phyloP scores from a whole-genome alignment of 2,888 invertebrate species.

The Ophioninae sp. region DNA sequence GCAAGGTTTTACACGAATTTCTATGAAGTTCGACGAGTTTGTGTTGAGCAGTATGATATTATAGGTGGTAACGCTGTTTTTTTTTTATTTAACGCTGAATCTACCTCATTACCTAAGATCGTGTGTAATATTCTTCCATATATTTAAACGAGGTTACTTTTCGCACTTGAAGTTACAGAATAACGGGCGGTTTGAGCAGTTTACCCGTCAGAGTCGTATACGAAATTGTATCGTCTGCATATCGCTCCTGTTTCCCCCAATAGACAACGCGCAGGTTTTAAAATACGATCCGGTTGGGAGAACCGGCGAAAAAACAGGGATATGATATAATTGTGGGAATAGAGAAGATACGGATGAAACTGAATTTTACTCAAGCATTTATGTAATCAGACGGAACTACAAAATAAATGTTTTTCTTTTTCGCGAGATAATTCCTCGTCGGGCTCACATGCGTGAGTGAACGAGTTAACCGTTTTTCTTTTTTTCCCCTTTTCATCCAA shows the following conservation, averaged over 20 bases:
- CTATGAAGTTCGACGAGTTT: conserved; percentile 20
- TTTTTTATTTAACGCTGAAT: conserved; percentile 48
- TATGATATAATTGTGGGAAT: background rate
- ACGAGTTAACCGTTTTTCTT: background rate
- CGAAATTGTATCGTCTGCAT: conserved; percentile 40
- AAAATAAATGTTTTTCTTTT: conserved; percentile 45
- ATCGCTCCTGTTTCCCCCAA: conserved; percentile 27
- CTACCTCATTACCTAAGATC: conserved; percentile 63
- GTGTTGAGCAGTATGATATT: conserved; percentile 52
- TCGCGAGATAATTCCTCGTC: conserved; percentile 10
- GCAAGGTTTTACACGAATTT: conserved; percentile 26
- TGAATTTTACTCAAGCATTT: conserved; percentile 51
- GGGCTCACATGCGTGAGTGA: background rate
- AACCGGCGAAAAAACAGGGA: conserved; percentile 3
- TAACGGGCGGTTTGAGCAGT: conserved; percentile 36
- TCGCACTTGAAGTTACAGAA: conserved; percentile 47
- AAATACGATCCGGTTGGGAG: background rate
- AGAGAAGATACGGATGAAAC: conserved; percentile 32
- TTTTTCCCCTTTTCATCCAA: conserved; percentile 6
- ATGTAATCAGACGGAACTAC: conserved; percentile 56
- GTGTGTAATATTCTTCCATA: conserved; percentile 60
- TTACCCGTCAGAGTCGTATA: conserved; percentile 48
- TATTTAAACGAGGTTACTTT: conserved; percentile 51
- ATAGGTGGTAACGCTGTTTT: conserved; percentile 46
- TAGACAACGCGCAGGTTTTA: background rate